A percentile compares a stretch with the other conserved stretches of the same genome.
phyloP scores from a whole-genome alignment of 2,888 invertebrate genomes.

The Morinoia aosen region DNA sequence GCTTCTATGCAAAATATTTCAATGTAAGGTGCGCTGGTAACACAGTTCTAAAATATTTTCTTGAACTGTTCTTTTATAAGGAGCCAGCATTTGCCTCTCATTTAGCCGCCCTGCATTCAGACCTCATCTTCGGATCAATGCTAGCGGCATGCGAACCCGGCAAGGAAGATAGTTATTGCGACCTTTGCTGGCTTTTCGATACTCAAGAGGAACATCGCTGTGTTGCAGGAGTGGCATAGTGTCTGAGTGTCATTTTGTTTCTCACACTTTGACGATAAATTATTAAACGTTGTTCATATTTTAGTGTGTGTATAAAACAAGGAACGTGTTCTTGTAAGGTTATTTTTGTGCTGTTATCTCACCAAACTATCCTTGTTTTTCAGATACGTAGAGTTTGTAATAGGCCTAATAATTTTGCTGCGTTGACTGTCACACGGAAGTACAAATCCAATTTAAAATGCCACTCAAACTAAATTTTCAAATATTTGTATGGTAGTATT shows the following conservation, averaged over 20 bases:
- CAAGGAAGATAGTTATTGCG: background rate
- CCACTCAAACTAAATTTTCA: too few species aligned
- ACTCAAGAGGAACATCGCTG: background rate
- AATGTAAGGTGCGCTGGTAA: background rate
- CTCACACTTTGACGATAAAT: too few species aligned
- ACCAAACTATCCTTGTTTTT: too few species aligned
- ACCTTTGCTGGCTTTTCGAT: background rate
- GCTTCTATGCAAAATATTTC: background rate
- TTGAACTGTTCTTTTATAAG: background rate
- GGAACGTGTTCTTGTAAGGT: too few species aligned
- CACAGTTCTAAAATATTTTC: background rate
- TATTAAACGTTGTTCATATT: too few species aligned
- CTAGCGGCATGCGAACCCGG: background rate
- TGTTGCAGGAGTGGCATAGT: background rate
- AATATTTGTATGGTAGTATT: too few species aligned
- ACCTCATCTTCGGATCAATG: constrained; percentile 31
- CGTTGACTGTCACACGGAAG: too few species aligned
- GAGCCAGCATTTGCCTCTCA: background rate
- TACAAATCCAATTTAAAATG: too few species aligned
- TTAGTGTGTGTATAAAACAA: too few species aligned
- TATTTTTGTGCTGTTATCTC: too few species aligned
- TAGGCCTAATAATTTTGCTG: too few species aligned
- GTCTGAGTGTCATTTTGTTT: background rate
- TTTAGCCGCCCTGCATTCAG: constrained; percentile 21
- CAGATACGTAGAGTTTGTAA: too few species aligned